Conservation (phyloP, 2,797 vertebrate genomes). For the Bradypodion pumilum region DNA sequence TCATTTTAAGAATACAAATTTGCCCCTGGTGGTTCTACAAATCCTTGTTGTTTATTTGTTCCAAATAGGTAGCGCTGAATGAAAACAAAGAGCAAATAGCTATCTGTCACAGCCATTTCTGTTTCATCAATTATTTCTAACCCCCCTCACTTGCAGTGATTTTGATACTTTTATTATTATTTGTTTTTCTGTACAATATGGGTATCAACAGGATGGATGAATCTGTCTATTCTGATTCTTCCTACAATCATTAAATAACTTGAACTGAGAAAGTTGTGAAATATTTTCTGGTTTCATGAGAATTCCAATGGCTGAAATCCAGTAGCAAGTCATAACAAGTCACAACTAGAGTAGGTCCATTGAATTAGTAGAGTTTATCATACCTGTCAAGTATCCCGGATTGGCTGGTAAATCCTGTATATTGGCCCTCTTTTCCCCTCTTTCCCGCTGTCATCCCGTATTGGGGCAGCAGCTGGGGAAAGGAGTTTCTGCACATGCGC, state of each 20-base stretch:
- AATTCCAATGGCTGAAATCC: too few relatives aligned
- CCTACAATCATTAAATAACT: not conserved
- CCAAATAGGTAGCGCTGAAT: not conserved
- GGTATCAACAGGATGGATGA: not conserved
- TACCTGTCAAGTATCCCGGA: too few relatives aligned
- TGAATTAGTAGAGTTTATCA: too few relatives aligned
- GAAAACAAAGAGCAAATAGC: not conserved
- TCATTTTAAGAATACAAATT: not conserved
- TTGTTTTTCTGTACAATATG: not conserved
- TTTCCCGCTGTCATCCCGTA: too few relatives aligned
- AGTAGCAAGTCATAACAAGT: too few relatives aligned
- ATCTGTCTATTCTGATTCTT: not conserved
- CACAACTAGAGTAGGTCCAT: too few relatives aligned
- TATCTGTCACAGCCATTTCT: not conserved
- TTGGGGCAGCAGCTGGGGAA: too few relatives aligned
- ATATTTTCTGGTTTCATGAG: too few relatives aligned
- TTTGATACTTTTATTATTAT: not conserved
- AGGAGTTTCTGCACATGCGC: too few relatives aligned
- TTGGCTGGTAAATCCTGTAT: too few relatives aligned
- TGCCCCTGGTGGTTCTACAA: not conserved
- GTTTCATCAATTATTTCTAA: not conserved
- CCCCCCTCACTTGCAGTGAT: not conserved
- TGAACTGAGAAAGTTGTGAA: not conserved
- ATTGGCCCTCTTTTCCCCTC: too few relatives aligned
- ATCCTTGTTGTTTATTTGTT: not conserved